Base-by-base conservation (phyloP, 2,113 vertebrate genomes). In the Agapornis roseicollis region DNA sequence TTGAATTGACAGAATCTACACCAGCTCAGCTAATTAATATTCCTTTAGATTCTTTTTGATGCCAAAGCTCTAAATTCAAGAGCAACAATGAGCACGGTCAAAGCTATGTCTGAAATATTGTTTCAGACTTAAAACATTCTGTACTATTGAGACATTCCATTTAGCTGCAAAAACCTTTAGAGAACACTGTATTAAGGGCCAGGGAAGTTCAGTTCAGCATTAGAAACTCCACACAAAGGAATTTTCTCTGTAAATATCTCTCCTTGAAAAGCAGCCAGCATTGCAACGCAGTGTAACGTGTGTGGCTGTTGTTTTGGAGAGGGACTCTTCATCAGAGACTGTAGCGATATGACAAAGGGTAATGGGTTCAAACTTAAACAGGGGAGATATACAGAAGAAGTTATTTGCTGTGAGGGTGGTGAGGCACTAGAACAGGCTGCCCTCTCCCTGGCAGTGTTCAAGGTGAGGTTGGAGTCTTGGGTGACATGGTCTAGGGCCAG, bases 261-360 rank as follows among this genome's bases (percentile, higher is more conserved):
- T 31, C 41, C 63, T 53, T 49, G 42, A 80, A 49, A 29, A 52
- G 64, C 31, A 49, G 41, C 37, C 0, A 33, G 23, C 72, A 60
- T 18, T 23, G 58, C n/a, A 91, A 31, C 17, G 37, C 19, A n/a
- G 20, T 2, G 42, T 35, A 82, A 53, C 0, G 0, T 13, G 13
- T 29, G 33, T 22, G 33, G 28, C 56, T 73, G 33, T 15, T 71
- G 56, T 58, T 35, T 58, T 14, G 13, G 33, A 58, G 56, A 58
- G 20, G 56, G 13, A 35, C 33, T 58, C 56, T 58, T 24, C 56
- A 58, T 58, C 33, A 58, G 56, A 33, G 56, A 58, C 56, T 5
- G 33, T 2, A 58, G 33, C 1, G 6, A 58, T 35, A 58, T 2
- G 6, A 35, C 22, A 24, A 58, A 24, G 22, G 33, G 33, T 35